Conservation (phyloP, 2,888 invertebrate species). For the Pterostichus niger region DNA sequence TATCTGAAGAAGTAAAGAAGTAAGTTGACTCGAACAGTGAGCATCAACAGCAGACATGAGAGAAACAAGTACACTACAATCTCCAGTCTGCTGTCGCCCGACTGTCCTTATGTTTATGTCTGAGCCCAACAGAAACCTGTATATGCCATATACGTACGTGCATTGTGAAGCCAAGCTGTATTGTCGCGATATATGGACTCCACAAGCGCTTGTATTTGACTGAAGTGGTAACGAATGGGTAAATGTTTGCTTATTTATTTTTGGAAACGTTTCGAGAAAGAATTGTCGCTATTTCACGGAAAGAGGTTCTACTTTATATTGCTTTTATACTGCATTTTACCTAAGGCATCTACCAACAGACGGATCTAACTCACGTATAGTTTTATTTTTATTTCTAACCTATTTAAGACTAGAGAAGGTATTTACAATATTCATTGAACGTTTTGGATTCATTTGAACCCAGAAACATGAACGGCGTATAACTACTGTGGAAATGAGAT, state of each 20-base stretch:
- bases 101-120: conserved; percentile 16
- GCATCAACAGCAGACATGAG: conserved; percentile 18
- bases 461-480: no score
- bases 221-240: conserved; percentile 40
- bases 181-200: conserved; percentile 49
- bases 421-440: no score
- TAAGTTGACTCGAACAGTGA: conserved; percentile 8
- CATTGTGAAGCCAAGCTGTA: conserved; percentile 17
- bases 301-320: conserved; percentile 14
- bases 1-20: conserved; percentile 25
- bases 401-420: no score
- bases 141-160: conserved; percentile 50
- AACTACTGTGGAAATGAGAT: no score
- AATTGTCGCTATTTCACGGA: conserved; percentile 40
- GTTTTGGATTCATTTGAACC: no score
- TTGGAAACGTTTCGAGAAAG: not conserved
- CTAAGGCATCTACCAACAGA: no score
- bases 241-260: conserved; percentile 40
- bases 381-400: no score
- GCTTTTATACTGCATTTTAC: not conserved
- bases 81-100: conserved; percentile 1
- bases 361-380: no score
- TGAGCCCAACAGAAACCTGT: conserved; percentile 20
- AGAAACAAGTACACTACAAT: not conserved
- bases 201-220: conserved; percentile 21